Base-by-base conservation (phyloP, 2,888 invertebrate species). In the Octodonta nipae region DNA sequence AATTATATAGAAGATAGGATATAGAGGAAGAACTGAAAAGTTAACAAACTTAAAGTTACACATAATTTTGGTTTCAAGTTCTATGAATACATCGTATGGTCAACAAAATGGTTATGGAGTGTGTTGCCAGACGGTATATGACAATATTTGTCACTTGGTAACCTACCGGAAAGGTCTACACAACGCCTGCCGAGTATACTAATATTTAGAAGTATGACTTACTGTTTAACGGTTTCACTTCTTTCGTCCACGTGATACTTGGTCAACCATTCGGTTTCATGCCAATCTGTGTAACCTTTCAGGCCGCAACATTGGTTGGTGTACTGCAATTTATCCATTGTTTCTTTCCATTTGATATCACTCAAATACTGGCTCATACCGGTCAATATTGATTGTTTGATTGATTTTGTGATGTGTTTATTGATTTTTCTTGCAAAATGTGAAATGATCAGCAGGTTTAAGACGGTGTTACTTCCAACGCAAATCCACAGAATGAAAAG, bases 331-430 rank as follows among this genome's bases (percentile, higher is more conserved):
- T 59, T 65, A 46, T 75, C 72, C 41, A 73, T 58, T 3, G 67
- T 58, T 13, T 55, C 57, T 48, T 73, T 75, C 71, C 73, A 73
- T 10, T 60, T 57, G 2, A 63, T 60, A 37, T 73, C 71, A 5
- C 60, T 65, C 24, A 73, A 58, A 45, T 72, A 73, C 42, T 67
- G 67, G 14, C 66, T 63, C 54, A 72, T 73, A 0, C 72, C 72
- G 22, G 63, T 59, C 22, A 67, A 62, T 22, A 73, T 54, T 0
- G 72, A 70, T 4, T 66, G 64, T 2, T 66, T 63, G 32, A 73
- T 51, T 1, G 62, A 56, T 29, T 55, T 49, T 2, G 54, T 41
- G 11, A 63, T 55, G 32, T 63, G 61, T 32, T 54, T 56, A n/a
- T 56, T 56, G 26, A 57, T 53, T 43, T 52, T 59, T 24, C 48